Conservation (phyloP, 2,113 vertebrate genomes). For the Notarius lentiginosus region DNA sequence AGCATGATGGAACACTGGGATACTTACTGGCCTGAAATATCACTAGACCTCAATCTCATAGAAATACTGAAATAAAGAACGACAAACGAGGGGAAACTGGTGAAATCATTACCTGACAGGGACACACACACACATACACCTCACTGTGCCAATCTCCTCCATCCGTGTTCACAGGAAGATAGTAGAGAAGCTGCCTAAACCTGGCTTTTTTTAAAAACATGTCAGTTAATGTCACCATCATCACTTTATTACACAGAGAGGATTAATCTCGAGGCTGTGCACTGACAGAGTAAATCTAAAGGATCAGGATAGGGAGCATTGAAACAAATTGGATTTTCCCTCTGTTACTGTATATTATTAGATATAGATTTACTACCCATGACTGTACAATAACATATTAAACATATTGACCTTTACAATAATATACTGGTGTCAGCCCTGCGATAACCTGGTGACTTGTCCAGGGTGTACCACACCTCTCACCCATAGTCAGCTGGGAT, state of each 20-base stretch:
- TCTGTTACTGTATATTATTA: constrained; percentile 65
- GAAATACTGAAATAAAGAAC: not conserved
- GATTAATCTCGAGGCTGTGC: constrained; percentile 67
- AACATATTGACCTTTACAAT: constrained; percentile 14
- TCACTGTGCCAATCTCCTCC: not conserved
- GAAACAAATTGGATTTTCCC: constrained; percentile 71
- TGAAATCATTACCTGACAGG: not conserved
- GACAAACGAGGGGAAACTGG: not conserved
- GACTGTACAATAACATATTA: constrained; percentile 60
- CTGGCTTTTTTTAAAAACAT: constrained; percentile 64
- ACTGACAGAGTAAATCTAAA: constrained; percentile 28
- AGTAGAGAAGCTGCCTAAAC: constrained; percentile 66
- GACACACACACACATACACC: not conserved
- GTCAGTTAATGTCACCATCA: constrained; percentile 79
- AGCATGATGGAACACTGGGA: not conserved
- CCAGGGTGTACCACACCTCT: no score
- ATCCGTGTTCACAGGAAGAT: constrained; percentile 57
- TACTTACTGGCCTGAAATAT: not conserved
- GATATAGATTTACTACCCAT: constrained; percentile 73
- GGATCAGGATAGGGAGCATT: constrained; percentile 63
- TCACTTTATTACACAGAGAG: constrained; percentile 76
- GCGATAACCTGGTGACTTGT: no score
- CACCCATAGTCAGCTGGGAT: no score
- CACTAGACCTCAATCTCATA: not conserved
- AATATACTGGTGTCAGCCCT: no score